Evolutionary conservation across 35 echinoderm and acorn worm species (phyloP), one percentile per base, ranked within the genome.

Genomic region (Ophiothrix spiculata): DNA sequence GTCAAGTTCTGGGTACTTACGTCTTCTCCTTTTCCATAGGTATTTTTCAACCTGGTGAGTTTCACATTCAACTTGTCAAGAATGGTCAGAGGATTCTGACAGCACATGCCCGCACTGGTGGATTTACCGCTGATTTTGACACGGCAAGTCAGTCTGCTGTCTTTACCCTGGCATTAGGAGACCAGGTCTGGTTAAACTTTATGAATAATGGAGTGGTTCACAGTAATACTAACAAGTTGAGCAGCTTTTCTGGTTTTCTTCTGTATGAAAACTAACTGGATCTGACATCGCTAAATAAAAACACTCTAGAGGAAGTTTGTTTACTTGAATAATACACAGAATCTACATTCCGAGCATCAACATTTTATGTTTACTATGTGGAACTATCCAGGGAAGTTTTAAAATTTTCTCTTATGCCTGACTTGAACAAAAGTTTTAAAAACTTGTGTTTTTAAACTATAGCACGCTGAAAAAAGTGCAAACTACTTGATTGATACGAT

Each of bases 221-320:
- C 3, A n/a, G 60, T n/a, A 25, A 4, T 6, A 69, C 23, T 6
- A 25, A 15, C 3, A 69, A 69, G 23, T 15, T 2, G 3, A 12
- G 1, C 60, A 69, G 60, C 60, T 69, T 69, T 28, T 69, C 60
- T 15, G 60, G 60, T 15, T 69, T 69, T 28, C 23, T 69, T 15
- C 60, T 69, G 3, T 69, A 69, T 69, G 60, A 69, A 69, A 69
- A n/a, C n/a, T n/a, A n/a, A n/a, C n/a, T n/a, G n/a, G n/a, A n/a
- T n/a, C n/a, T n/a, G n/a, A n/a, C n/a, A n/a, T n/a, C n/a, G n/a
- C n/a, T n/a, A n/a, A n/a, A n/a, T n/a, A n/a, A n/a, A n/a, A n/a
- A n/a, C n/a, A n/a, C n/a, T n/a, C n/a, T n/a, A n/a, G n/a, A n/a
- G n/a, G n/a, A n/a, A n/a, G n/a, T n/a, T n/a, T n/a, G n/a, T n/a